Evolutionary conservation across 2,113 vertebrate genomes (phyloP).

Genomic region (Climacteris rufus): DNA sequence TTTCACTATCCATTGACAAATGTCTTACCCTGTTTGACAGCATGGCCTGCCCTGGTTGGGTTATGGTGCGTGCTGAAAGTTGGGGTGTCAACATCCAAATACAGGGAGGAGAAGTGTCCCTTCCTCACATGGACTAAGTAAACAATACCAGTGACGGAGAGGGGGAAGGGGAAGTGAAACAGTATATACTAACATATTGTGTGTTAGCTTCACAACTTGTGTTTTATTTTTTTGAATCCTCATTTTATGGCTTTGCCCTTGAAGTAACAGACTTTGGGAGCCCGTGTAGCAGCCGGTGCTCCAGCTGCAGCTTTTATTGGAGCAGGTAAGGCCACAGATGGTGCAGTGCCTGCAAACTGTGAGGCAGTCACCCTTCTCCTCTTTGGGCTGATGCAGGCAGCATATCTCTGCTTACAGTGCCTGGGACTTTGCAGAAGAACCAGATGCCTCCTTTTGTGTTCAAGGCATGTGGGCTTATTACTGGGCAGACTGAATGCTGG

Average conservation of each 20-base stretch:
- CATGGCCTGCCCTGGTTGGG: neutral
- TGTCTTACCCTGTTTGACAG: neutral
- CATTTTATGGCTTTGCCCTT: neutral
- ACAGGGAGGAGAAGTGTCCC: neutral
- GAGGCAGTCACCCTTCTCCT: neutral
- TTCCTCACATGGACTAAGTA: neutral
- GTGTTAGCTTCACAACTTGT: neutral
- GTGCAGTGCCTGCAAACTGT: neutral
- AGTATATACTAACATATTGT: neutral
- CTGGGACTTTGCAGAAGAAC: neutral
- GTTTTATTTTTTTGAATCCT: neutral
- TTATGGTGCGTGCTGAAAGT: neutral
- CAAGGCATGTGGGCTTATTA: neutral
- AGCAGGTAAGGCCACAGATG: neutral
- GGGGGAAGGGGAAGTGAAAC: neutral
- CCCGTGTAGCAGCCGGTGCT: fast-evolving
- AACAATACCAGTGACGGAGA: neutral
- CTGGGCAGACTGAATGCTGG: neutral
- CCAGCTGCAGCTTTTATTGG: neutral
- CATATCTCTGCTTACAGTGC: neutral
- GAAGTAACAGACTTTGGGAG: neutral
- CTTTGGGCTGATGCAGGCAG: neutral
- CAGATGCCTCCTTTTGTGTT: neutral
- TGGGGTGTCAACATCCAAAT: neutral
- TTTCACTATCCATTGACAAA: neutral